A percentile compares a stretch with the other conserved stretches of the same genome.
Evolutionary conservation across 1,140 invertebrate genomes (phyloP).

Genomic region (Cotesia vestalis): DNA sequence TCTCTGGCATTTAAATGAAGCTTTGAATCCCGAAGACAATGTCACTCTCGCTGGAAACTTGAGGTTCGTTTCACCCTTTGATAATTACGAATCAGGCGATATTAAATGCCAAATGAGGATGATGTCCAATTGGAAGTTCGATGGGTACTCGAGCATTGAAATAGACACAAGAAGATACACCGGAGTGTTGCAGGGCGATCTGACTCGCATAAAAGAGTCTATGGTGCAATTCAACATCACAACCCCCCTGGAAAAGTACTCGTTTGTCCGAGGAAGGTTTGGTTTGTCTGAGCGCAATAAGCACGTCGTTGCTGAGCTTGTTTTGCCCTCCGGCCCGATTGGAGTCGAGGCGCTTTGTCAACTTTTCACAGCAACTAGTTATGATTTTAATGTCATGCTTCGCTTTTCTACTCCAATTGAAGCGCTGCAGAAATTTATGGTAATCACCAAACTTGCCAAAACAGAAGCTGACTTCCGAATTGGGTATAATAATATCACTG

Average conservation of each 20-base stretch:
- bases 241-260: slow-evolving; percentile 74
- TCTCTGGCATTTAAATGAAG: slow-evolving; percentile 66
- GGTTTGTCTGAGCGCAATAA: slow-evolving; percentile 74
- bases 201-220: slow-evolving; percentile 56
- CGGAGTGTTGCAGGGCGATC: slow-evolving; percentile 58
- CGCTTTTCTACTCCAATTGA: slow-evolving; percentile 77
- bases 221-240: slow-evolving; percentile 73
- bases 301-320: slow-evolving; percentile 76
- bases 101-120: slow-evolving; percentile 72
- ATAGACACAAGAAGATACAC: slow-evolving; percentile 75
- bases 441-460: slow-evolving; percentile 71
- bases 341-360: slow-evolving; percentile 71
- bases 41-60: slow-evolving; percentile 70
- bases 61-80: slow-evolving; percentile 67
- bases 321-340: slow-evolving; percentile 71
- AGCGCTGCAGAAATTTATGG: slow-evolving; percentile 70
- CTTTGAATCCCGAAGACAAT: slow-evolving; percentile 49
- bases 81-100: slow-evolving; percentile 73
- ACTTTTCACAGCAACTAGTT: slow-evolving; percentile 67
- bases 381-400: slow-evolving; percentile 77
- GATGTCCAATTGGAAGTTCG: slow-evolving; percentile 69
- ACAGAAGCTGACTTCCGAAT: slow-evolving; percentile 75
- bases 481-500: slow-evolving; percentile 76
- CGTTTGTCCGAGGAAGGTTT: slow-evolving; percentile 72
- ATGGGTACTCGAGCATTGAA: slow-evolving; percentile 73